Conservation (phyloP, 1,140 invertebrate genomes). For the Wasmannia auropunctata region DNA sequence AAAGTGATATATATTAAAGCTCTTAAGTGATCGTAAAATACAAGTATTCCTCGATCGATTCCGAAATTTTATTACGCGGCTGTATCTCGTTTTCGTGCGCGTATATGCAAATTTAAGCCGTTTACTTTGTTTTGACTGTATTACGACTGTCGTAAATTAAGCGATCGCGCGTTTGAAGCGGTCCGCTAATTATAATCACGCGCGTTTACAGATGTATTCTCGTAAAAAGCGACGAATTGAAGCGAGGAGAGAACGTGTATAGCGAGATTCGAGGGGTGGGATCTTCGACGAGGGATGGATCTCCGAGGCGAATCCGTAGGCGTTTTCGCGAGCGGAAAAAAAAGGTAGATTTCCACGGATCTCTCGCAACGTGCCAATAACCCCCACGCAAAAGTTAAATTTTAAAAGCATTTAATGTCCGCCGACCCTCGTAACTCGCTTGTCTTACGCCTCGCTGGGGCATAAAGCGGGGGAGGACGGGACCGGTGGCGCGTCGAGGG, state of each 20-base stretch:
- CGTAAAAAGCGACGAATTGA: conserved; percentile 4
- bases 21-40: background rate
- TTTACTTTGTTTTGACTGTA: conserved; percentile 4
- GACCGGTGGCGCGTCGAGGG: conserved; percentile 21
- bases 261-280: background rate
- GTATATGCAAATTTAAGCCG: background rate
- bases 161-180: background rate
- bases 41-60: background rate
- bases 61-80: background rate
- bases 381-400: conserved; percentile 68
- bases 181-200: background rate
- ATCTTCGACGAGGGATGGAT: conserved; percentile 30
- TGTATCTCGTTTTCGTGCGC: background rate
- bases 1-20: background rate
- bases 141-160: background rate
- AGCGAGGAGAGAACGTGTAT: conserved; percentile 4
- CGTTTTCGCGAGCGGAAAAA: conserved; percentile 25
- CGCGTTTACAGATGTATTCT: background rate
- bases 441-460: conserved; percentile 57
- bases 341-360: conserved; percentile 62
- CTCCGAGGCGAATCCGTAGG: conserved; percentile 7
- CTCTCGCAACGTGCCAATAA: conserved; percentile 58
- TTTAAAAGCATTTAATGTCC: conserved; percentile 73
- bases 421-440: conserved; percentile 67
- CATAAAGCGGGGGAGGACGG: conserved; percentile 43